phyloP scores from a whole-genome alignment of 2,113 vertebrate species.

The Zapus hudsonius region DNA sequence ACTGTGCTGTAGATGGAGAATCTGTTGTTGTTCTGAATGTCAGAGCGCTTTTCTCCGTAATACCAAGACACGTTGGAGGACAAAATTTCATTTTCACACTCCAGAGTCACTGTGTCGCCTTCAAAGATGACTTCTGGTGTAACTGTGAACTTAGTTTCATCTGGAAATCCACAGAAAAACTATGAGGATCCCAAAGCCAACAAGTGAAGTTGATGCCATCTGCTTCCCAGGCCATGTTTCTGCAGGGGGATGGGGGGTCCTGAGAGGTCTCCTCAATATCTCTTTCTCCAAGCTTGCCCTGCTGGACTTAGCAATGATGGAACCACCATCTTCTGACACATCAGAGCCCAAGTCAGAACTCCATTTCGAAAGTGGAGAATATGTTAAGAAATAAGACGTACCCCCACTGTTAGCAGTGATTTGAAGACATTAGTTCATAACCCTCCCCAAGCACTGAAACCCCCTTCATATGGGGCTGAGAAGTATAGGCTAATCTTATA shows the following conservation, averaged over 20 bases:
- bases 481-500: neutral
- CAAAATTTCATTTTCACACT: constrained; percentile 71
- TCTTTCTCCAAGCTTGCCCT: too few species aligned
- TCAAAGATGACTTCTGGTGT: constrained; percentile 77
- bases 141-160: constrained; percentile 75
- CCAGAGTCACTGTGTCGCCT: constrained; percentile 82
- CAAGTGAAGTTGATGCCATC: too few species aligned
- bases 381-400: neutral
- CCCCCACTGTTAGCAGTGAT: neutral
- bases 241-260: neutral
- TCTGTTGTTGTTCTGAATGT: neutral
- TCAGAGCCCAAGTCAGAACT: neutral
- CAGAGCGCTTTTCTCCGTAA: accelerated
- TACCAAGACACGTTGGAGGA: constrained; percentile 77
- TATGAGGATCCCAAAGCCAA: neutral
- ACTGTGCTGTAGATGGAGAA: neutral
- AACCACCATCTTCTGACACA: too few species aligned
- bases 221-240: neutral
- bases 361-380: neutral
- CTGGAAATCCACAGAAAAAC: constrained; percentile 75
- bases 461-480: neutral
- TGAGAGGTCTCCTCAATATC: neutral
- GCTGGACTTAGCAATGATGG: neutral
- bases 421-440: neutral
- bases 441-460: neutral